Percentiles rank a stretch among this genome's conserved stretches.
These are phyloP conservation scores for Lethenteron reissneri DNA, from an alignment of 2,113 vertebrate species.

Conservation along the genomic window DNA sequence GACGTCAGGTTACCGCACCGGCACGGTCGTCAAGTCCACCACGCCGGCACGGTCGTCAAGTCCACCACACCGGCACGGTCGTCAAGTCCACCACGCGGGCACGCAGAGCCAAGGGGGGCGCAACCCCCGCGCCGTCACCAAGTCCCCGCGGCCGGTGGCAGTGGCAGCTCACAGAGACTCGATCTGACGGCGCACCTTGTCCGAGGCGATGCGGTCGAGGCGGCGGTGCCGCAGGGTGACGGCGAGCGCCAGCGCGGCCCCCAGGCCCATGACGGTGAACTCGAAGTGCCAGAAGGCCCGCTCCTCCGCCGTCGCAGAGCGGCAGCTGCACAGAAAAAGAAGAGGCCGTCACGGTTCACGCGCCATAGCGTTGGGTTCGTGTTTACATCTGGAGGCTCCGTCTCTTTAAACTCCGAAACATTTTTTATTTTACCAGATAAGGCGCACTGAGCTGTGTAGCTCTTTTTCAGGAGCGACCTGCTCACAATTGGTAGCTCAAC, in stretches of 20 bases:
- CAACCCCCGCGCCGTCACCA: too few species aligned
- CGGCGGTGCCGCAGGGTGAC: slow-evolving; percentile 35
- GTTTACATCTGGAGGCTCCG: background rate
- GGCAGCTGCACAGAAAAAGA: slow-evolving; percentile 24
- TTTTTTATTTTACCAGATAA: too few species aligned
- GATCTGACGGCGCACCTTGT: slow-evolving; percentile 50
- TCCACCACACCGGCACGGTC: background rate
- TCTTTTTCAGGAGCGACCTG: background rate
- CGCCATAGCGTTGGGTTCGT: background rate
- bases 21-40: background rate
- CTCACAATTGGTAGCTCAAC: background rate
- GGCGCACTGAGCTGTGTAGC: background rate
- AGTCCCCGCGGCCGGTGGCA: background rate
- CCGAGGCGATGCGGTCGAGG: slow-evolving; percentile 38
- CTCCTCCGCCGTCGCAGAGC: slow-evolving; percentile 30
- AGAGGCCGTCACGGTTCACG: too few species aligned
- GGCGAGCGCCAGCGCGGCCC: slow-evolving; percentile 26
- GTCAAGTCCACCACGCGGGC: background rate
- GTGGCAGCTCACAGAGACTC: slow-evolving; percentile 31
- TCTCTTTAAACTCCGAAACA: background rate
- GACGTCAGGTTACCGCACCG: background rate
- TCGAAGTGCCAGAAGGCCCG: slow-evolving; percentile 42
- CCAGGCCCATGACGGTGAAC: slow-evolving; percentile 23
- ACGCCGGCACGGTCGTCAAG: background rate
- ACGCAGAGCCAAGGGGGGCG: background rate